Evolutionary conservation across 92 coral and sea anemone genomes (phyloP), one percentile per base, ranked within the genome.

Genomic region (Zoanthus sansibaricus): DNA sequence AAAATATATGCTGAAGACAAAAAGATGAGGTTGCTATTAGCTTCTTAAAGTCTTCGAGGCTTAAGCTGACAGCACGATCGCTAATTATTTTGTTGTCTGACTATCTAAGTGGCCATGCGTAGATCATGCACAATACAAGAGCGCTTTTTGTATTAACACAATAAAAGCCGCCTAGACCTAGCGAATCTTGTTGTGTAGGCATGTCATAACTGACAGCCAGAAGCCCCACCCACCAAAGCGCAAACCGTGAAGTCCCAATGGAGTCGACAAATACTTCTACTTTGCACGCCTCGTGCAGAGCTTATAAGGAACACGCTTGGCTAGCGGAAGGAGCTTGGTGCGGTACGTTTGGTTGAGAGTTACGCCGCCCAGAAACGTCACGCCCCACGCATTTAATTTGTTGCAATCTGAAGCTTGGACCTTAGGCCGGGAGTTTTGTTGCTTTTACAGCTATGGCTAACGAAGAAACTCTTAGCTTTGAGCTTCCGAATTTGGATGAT

Each of bases 201-300:
- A 90, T 76, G 91, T 88, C 95, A 94, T 88, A 78, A 92, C 68
- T 87, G 82, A 77, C 89, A 87, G 89, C 77, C 91, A 44, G 46
- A 86, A 82, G 88, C 92, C 86, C 98, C 88, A 91, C 96, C 95
- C 66, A 68, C 78, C 69, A 75, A 25, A 20, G 87, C 86, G 83
- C 92, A 93, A 84, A 75, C 90, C 96, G 96, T 91, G 93, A 91
- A 93, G 86, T 93, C 98, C 94, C 98, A 87, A 86, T 77, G 96
- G 98, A 93, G 86, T 88, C 55, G 84, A 86, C 87, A 86, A 91
- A 93, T 86, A 92, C 77, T 92, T 93, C 93, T 91, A 94, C 89
- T 73, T 64, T 86, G 91, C 85, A 83, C 45, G 75, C 85, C 85
- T 80, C 85, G 85, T 80, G 85, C 85, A 48, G 72, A 48, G 56